Percentiles rank a stretch among this genome's conserved stretches.
Evolutionary conservation across 2,888 invertebrate genomes (phyloP).

Genomic region (Hemicrepidius hirtus): DNA sequence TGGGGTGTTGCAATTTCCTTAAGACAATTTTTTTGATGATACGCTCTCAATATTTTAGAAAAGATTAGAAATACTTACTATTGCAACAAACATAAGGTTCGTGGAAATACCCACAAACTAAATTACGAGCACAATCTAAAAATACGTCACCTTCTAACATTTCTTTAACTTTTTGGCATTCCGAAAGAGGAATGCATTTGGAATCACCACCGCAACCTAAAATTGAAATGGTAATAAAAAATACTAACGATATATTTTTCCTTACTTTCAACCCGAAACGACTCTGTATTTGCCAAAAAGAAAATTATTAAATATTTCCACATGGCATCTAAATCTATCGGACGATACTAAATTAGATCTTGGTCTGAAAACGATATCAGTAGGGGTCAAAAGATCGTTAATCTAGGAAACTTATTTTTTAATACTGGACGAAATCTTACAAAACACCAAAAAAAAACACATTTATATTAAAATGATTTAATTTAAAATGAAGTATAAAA

Average conservation of each 20-base stretch:
- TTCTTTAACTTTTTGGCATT: constrained; percentile 35
- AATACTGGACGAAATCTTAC: too few species aligned
- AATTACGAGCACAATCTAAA: constrained; percentile 21
- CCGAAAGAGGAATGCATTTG: constrained; percentile 40
- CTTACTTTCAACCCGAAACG: neutral
- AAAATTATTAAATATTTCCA: too few species aligned
- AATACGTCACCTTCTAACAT: constrained; percentile 12
- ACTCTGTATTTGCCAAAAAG: neutral
- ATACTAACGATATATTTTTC: neutral
- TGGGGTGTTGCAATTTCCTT: constrained; percentile 41
- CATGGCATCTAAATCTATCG: too few species aligned
- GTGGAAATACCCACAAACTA: constrained; percentile 44
- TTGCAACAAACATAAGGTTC: constrained; percentile 46
- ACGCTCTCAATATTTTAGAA: neutral
- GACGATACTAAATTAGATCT: too few species aligned
- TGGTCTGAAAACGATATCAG: too few species aligned
- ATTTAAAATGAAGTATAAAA: too few species aligned
- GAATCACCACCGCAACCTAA: neutral
- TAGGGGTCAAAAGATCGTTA: too few species aligned
- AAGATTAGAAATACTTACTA: constrained; percentile 29
- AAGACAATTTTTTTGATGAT: neutral
- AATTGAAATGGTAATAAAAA: neutral
- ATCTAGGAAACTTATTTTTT: too few species aligned
- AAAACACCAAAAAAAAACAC: too few species aligned
- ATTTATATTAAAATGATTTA: too few species aligned